Evolutionary conservation across 2,888 invertebrate species (phyloP), one percentile per base, ranked within the genome.

Genomic region (Autographa pulchrina): DNA sequence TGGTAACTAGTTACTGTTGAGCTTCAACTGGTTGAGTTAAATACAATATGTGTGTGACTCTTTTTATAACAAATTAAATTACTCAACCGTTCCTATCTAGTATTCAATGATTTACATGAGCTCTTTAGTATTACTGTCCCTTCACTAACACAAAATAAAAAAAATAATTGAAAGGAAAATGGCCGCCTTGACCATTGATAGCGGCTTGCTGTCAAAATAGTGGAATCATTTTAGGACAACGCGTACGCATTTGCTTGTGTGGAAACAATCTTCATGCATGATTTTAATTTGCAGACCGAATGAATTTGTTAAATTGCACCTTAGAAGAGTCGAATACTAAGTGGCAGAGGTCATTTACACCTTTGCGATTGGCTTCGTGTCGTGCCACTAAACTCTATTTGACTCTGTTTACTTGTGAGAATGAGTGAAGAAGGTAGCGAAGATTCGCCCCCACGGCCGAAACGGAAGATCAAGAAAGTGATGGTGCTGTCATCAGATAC

Each of bases 201-300:
- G 94, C 95, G 94, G 96, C 94, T 95, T 95, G 93, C 95, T 96
- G 96, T 96, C 96, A 96, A 94, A 95, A 95, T 95, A 94, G 83
- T 88, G 88, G 88, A 90, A 89, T 91, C 87, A 88, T 90, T 89
- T 84, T 82, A 74, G 43, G 62, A 77, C 86, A 90, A 85, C 88
- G 91, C 91, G 86, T 89, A 91, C 88, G 73, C 77, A 77, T 68
- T 80, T 78, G 83, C 81, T 86, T 88, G 75, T 82, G 85, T 83
- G 84, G 85, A 80, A 74, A 81, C 72, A 84, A 80, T 84, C 85
- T 84, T 65, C 62, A 89, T 86, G 84, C 79, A 83, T 86, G 77
- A 80, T 81, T 87, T 85, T 78, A 82, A 81, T 80, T 86, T 79
- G 76, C 85, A 84, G 83, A 86, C 86, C 90, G 88, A 85, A 93